Percentiles rank a stretch among this genome's conserved stretches.
phyloP scores from a whole-genome alignment of 1,140 invertebrate genomes.

The Camponotus vicinus region DNA sequence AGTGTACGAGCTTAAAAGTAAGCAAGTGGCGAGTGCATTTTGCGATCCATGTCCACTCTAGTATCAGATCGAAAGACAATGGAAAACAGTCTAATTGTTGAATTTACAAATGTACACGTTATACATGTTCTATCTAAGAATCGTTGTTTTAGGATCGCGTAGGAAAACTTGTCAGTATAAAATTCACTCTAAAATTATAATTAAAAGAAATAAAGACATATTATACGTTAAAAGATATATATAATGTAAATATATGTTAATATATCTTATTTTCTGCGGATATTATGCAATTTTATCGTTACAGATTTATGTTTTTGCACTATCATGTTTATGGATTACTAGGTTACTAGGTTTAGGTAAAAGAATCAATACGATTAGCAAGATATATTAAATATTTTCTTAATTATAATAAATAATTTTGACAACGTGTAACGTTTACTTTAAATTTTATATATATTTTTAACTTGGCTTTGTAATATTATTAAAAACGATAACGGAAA shows the following conservation, averaged over 20 bases:
- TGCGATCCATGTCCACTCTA: neutral
- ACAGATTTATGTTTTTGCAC: neutral
- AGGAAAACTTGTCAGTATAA: neutral
- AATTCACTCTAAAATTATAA: neutral
- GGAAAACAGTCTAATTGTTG: neutral
- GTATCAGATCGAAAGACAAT: neutral
- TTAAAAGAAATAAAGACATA: too few relatives aligned
- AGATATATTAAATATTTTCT: neutral
- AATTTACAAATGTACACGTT: neutral
- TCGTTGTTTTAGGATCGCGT: neutral
- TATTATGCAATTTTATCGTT: too few relatives aligned
- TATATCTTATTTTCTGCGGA: too few relatives aligned
- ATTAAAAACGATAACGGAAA: too few relatives aligned
- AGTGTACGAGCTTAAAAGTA: slow-evolving; percentile 20
- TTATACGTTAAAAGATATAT: too few relatives aligned
- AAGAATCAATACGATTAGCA: neutral
- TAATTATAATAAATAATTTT: too few relatives aligned
- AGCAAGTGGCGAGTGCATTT: slow-evolving; percentile 6
- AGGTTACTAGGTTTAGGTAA: neutral
- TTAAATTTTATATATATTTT: too few relatives aligned
- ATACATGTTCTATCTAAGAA: neutral
- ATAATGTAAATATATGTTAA: too few relatives aligned
- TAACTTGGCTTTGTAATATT: too few relatives aligned
- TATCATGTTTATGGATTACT: neutral
- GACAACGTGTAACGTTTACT: too few relatives aligned